A percentile compares a stretch with the other conserved stretches of the same genome.
Evolutionary conservation across 1,140 invertebrate genomes (phyloP).

Genomic region (Conus ventricosus): DNA sequence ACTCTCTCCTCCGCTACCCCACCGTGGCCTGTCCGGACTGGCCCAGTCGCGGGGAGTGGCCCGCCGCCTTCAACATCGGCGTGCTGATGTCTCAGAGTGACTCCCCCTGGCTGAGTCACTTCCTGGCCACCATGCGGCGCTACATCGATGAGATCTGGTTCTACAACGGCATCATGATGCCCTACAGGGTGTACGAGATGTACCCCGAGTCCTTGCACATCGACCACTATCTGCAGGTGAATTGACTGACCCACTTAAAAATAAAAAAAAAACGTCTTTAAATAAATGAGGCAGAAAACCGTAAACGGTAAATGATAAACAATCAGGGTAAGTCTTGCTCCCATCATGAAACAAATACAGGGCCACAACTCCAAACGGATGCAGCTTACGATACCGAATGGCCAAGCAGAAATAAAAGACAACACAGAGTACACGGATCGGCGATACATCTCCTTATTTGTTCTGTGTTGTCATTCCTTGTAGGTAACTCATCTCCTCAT

Average conservation of each 20-base stretch:
- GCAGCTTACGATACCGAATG: no score
- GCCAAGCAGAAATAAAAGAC: no score
- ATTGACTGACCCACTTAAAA: not conserved
- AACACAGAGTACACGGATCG: no score
- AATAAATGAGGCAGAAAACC: no score
- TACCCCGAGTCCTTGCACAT: conserved; percentile 34
- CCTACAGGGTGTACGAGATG: conserved; percentile 43
- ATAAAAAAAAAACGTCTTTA: no score
- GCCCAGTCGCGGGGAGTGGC: conserved; percentile 31
- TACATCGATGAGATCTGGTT: no score
- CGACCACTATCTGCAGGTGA: conserved; percentile 47
- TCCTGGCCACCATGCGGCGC: conserved; percentile 27
- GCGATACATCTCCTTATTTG: no score
- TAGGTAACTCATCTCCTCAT: no score
- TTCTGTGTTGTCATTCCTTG: no score
- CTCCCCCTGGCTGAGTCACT: conserved; percentile 26
- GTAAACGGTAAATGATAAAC: not conserved
- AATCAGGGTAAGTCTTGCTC: not conserved
- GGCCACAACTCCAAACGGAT: no score
- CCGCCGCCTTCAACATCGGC: conserved; percentile 39
- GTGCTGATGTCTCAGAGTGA: conserved; percentile 33
- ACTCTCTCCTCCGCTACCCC: conserved; percentile 27
- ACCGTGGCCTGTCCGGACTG: conserved; percentile 36
- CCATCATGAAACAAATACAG: no score
- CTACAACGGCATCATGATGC: conserved; percentile 40